These are phyloP conservation scores for Allygus modestus DNA, from an alignment of 2,888 invertebrate genomes.

Conservation along the genomic window DNA sequence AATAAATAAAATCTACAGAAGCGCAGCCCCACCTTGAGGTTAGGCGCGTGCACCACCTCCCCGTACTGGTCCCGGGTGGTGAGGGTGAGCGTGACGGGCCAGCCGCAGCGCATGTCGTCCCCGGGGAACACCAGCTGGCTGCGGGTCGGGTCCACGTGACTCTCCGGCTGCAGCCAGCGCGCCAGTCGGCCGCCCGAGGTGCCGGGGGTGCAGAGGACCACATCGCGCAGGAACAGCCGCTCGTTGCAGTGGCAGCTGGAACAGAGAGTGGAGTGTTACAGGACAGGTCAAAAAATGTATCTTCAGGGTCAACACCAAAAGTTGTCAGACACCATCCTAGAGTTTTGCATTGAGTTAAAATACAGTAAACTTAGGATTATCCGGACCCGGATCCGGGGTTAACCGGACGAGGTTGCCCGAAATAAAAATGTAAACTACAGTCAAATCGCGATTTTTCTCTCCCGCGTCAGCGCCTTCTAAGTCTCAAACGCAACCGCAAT, in stretches of 20 bases:
- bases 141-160: constrained; percentile 91
- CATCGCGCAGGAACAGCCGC: constrained; percentile 93
- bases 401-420: no score
- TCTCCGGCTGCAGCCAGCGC: constrained; percentile 96
- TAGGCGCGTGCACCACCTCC: constrained; percentile 89
- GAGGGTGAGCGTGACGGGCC: constrained; percentile 90
- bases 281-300: background rate
- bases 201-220: constrained; percentile 91
- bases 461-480: no score
- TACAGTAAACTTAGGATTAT: no score
- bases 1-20: no score
- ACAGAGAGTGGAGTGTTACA: constrained; percentile 71
- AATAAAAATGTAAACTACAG: no score
- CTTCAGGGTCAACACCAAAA: background rate
- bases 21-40: constrained; percentile 86
- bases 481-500: no score
- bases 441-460: no score
- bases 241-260: constrained; percentile 91
- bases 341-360: background rate
- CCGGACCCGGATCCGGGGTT: no score
- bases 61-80: constrained; percentile 95
- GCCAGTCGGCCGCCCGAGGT: constrained; percentile 95
- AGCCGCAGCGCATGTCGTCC: constrained; percentile 86
- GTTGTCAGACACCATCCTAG: no score
- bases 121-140: constrained; percentile 89